These are phyloP conservation scores for Echinometra lucunter DNA, from an alignment of 53 echinoderm and acorn worm genomes.

Conservation along the genomic window DNA sequence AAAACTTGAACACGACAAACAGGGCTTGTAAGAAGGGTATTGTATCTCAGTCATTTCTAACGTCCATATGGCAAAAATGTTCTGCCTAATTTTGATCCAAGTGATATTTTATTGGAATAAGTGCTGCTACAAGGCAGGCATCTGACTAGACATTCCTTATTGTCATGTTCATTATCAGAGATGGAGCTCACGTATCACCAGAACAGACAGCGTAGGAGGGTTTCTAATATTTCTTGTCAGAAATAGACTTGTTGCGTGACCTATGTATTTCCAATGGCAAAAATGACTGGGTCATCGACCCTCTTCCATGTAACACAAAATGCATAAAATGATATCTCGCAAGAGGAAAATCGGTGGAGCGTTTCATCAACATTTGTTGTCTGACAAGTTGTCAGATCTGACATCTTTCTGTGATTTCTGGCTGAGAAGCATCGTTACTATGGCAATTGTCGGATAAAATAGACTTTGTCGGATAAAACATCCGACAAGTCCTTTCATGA, in stretches of 20 bases:
- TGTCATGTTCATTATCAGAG: neutral
- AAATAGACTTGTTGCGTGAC: slow-evolving; percentile 40
- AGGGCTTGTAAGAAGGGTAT: neutral
- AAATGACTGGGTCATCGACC: neutral
- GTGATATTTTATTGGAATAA: slow-evolving; percentile 1
- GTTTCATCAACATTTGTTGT: neutral
- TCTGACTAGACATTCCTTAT: neutral
- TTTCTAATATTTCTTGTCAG: neutral
- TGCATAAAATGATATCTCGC: too few species aligned
- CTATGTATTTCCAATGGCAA: neutral
- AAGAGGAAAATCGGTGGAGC: neutral
- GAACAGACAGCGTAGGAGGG: neutral
- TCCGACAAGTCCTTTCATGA: too few species aligned
- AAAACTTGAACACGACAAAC: neutral
- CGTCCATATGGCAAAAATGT: slow-evolving; percentile 21
- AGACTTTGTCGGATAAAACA: too few species aligned
- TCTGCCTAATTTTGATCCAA: neutral
- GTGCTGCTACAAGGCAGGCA: neutral
- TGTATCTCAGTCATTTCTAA: neutral
- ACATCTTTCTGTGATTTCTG: too few species aligned
- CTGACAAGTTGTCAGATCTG: too few species aligned
- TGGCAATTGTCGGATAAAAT: too few species aligned
- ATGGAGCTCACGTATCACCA: neutral
- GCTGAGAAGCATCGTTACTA: too few species aligned
- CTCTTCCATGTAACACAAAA: neutral